phyloP scores from a whole-genome alignment of 92 coral and sea anemone genomes.

The Zoanthus solanderi region DNA sequence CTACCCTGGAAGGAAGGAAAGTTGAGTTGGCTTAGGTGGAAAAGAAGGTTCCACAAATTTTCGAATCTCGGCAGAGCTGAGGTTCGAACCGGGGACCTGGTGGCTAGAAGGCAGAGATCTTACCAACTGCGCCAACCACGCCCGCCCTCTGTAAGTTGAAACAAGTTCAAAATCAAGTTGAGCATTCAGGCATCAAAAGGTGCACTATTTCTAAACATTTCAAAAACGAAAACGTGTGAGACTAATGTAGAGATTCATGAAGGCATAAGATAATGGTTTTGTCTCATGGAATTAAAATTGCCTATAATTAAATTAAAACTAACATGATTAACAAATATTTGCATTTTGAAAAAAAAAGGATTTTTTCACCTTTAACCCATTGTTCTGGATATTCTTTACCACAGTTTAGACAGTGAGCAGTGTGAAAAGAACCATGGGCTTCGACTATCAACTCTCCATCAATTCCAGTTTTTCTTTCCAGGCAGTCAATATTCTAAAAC shows the following conservation, averaged over 20 bases:
- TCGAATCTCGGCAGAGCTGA: too few relatives aligned
- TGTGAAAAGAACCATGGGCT: slow-evolving; percentile 96
- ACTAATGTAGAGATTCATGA: not conserved
- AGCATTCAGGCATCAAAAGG: not conserved
- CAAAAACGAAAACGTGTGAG: not conserved
- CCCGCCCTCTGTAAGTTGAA: not conserved
- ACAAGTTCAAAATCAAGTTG: not conserved
- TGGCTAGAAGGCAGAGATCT: too few relatives aligned
- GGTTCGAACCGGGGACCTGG: too few relatives aligned
- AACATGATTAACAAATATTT: too few relatives aligned
- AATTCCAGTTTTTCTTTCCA: slow-evolving; percentile 90
- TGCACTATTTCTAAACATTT: not conserved
- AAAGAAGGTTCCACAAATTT: too few relatives aligned
- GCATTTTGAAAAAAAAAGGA: not conserved
- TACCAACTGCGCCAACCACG: too few relatives aligned
- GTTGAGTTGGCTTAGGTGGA: too few relatives aligned
- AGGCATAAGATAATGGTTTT: not conserved
- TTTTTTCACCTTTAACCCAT: slow-evolving; percentile 77
- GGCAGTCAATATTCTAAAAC: slow-evolving; percentile 89
- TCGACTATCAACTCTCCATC: slow-evolving; percentile 81
- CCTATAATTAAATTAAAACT: too few relatives aligned
- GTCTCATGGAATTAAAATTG: too few relatives aligned
- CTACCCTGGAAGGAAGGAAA: too few relatives aligned
- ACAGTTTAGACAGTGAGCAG: slow-evolving; percentile 89
- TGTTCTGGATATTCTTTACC: slow-evolving; percentile 71